Conservation (phyloP, 2,797 vertebrate species). For the Poeciliopsis infans region DNA sequence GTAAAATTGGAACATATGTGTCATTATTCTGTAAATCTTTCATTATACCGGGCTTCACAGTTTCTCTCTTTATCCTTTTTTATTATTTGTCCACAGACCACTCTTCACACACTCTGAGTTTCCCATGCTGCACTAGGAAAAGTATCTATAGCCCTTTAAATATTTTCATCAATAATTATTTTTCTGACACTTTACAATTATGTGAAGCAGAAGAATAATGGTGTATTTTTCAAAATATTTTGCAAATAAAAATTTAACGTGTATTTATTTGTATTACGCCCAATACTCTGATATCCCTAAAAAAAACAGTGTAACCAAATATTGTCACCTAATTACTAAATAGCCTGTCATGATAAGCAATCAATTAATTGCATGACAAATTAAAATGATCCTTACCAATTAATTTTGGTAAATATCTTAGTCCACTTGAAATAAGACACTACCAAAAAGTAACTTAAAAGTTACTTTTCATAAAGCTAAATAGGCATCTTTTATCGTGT, state of each 20-base stretch:
- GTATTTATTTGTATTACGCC: not conserved
- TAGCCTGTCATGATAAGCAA: not conserved
- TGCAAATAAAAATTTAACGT: not conserved
- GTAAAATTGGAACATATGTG: slow-evolving; percentile 77
- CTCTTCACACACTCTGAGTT: slow-evolving; percentile 19
- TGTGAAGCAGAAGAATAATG: not conserved
- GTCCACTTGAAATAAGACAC: no score
- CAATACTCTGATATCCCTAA: not conserved
- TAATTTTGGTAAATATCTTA: no score
- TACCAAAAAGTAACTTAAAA: no score
- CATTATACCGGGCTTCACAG: slow-evolving; percentile 46
- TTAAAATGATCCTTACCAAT: no score
- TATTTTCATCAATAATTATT: not conserved
- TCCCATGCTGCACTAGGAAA: not conserved
- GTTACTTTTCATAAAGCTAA: no score
- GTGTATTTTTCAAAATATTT: not conserved
- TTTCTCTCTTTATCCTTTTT: slow-evolving; percentile 27
- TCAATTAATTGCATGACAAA: no score
- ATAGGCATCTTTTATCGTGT: no score
- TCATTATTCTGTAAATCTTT: slow-evolving; percentile 80
- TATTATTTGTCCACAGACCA: slow-evolving; percentile 9
- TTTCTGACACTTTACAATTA: not conserved
- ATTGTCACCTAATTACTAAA: not conserved
- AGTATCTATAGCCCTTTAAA: not conserved
- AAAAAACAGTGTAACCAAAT: not conserved